A percentile compares a stretch with the other conserved stretches of the same genome.
These are phyloP conservation scores for Vireo altiloquus DNA, from an alignment of 2,113 vertebrate species.

Conservation along the genomic window DNA sequence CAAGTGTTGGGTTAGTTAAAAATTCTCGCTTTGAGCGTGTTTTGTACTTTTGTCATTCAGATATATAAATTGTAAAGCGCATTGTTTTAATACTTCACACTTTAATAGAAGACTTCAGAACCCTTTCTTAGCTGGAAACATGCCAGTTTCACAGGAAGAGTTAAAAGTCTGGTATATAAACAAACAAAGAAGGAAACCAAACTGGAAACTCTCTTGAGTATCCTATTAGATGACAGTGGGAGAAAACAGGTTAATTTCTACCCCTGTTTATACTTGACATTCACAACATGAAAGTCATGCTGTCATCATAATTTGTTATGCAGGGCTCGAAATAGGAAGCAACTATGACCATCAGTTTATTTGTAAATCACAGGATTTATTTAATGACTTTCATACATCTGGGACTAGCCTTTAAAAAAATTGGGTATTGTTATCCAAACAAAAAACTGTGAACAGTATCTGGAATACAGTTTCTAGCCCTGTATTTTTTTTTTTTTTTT, in stretches of 20 bases:
- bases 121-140: conserved; percentile 33
- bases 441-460: conserved; percentile 23
- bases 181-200: background rate
- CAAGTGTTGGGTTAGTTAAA: conserved; percentile 2
- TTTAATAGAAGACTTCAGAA: background rate
- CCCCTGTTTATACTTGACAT: conserved; percentile 71
- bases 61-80: background rate
- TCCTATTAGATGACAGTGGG: conserved; percentile 38
- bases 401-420: conserved; percentile 18
- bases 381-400: conserved; percentile 8
- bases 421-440: background rate
- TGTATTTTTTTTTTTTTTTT: conserved; percentile 60
- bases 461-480: conserved; percentile 70
- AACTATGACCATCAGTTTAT: conserved; percentile 10
- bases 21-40: background rate
- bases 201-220: background rate
- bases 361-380: conserved; percentile 21
- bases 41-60: background rate
- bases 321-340: conserved; percentile 70
- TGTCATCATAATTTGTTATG: conserved; percentile 61
- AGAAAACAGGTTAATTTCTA: conserved; percentile 78
- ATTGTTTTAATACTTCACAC: conserved; percentile 22
- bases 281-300: conserved; percentile 60
- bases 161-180: conserved; percentile 23
- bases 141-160: conserved; percentile 24